Percentiles rank a stretch among this genome's conserved stretches.
phyloP scores from a whole-genome alignment of 2,113 vertebrate genomes.

The Poeciliopsis retropinna region DNA sequence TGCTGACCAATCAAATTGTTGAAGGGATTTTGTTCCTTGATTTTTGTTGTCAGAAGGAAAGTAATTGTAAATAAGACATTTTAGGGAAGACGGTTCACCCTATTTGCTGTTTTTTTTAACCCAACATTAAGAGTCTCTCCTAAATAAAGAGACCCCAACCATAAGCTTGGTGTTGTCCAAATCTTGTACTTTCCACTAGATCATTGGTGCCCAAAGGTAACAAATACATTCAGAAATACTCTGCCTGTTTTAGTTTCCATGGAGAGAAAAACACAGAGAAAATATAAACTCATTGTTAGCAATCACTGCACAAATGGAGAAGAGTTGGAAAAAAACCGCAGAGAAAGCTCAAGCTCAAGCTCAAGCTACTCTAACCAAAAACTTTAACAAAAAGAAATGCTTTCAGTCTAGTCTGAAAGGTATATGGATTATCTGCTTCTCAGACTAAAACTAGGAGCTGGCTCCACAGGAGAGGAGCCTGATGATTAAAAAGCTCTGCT shows the following conservation, averaged over 20 bases:
- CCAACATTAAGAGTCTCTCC: background rate
- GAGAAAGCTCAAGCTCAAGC: background rate
- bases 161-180: background rate
- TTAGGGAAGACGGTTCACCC: too few species aligned
- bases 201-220: background rate
- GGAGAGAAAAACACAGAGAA: too few species aligned
- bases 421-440: too few species aligned
- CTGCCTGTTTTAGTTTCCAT: too few species aligned
- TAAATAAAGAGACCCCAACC: background rate
- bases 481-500: too few species aligned
- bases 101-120: background rate
- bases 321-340: too few species aligned
- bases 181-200: background rate
- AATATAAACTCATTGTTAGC: too few species aligned
- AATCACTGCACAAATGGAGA: background rate
- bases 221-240: too few species aligned
- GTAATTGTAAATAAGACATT: background rate
- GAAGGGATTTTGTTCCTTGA: background rate
- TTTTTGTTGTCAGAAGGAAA: background rate
- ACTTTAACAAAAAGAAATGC: too few species aligned
- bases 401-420: too few species aligned
- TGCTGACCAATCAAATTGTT: background rate
- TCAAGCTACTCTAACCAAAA: background rate
- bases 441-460: too few species aligned
- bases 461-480: too few species aligned